Evolutionary conservation across 1,140 invertebrate genomes (phyloP), one percentile per base, ranked within the genome.

Genomic region (Teleopsis dalmanni): DNA sequence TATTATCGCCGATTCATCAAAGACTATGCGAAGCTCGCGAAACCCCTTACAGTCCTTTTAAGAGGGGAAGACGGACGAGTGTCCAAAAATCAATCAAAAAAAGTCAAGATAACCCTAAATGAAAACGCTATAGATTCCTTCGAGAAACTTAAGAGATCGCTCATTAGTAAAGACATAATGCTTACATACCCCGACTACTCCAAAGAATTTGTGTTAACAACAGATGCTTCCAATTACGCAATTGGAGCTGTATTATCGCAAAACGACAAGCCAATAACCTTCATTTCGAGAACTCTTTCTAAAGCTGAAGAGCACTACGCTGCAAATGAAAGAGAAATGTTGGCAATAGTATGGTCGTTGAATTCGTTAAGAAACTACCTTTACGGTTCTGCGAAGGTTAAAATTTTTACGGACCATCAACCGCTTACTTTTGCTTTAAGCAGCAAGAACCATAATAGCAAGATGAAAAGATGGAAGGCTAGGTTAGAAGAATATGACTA

Each of bases 1-100:
- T 63, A 64, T 58, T 72, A 70, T 47, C 40, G 56, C 1, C 41
- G 59, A 16, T 73, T 74, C 47, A 58, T 72, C n/a, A 22, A 47
- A 18, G 54, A 64, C 38, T 73, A 64, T 51, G 52, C 72, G 0
- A 48, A 50, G 13, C 42, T 65, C 3, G 49, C 58, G 6, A 52
- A 45, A n/a, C 71, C 71, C 3, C 47, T 73, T 7, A 42, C 47
- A 37, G 29, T 9, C 27, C 45, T 46, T 11, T 18, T 49, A 11
- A 52, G 47, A 47, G 44, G 33, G 9, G 33, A 40, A 38, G 18
- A 36, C 44, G 27, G 38, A 31, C 21, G 48, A 25, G 34, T 43
- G 23, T 23, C 25, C 13, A 44, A 49, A 40, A 48, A 47, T 37
- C 4, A 11, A 23, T 53, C 51, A n/a, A 38, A 18, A 26, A 49